Percentiles rank a stretch among this genome's conserved stretches.
These are phyloP conservation scores for Catajapyx aquilonaris DNA, from an alignment of 1,140 invertebrate genomes.

Conservation along the genomic window DNA sequence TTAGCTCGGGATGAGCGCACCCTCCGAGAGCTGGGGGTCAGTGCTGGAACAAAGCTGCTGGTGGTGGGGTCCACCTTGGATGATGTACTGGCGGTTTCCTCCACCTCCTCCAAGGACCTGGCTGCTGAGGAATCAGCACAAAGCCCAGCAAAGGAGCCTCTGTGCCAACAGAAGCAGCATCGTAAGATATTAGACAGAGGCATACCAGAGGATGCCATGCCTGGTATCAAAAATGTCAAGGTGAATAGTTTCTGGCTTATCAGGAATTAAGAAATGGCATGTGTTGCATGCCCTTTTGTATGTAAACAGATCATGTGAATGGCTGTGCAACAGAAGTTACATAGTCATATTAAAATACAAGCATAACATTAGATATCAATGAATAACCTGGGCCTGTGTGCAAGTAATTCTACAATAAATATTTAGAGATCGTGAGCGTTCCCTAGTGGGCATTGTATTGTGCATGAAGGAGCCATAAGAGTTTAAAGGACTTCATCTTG, in stretches of 20 bases:
- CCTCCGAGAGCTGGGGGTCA: slow-evolving; percentile 52
- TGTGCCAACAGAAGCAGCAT: slow-evolving; percentile 67
- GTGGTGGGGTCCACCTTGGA: slow-evolving; percentile 78
- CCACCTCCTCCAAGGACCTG: slow-evolving; percentile 25
- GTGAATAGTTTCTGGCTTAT: slow-evolving; percentile 19
- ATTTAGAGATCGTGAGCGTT: too few species aligned
- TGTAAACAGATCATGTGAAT: too few species aligned
- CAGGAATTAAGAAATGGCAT: too few species aligned
- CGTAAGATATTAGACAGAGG: slow-evolving; percentile 78
- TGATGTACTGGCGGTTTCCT: slow-evolving; percentile 64
- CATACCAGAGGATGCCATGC: slow-evolving; percentile 72
- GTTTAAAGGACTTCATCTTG: slow-evolving; percentile 8
- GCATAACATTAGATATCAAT: too few species aligned
- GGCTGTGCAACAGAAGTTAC: too few species aligned
- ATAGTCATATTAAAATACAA: too few species aligned
- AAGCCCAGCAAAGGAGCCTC: slow-evolving; percentile 41
- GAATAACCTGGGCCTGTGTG: too few species aligned
- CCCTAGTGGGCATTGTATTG: too few species aligned
- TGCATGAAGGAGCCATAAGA: too few species aligned
- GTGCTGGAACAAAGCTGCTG: slow-evolving; percentile 74
- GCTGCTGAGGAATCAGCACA: slow-evolving; percentile 28
- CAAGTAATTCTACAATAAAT: too few species aligned
- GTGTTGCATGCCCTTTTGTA: too few species aligned
- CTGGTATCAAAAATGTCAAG: slow-evolving; percentile 61
- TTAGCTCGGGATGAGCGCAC: slow-evolving; percentile 69